Percentiles rank a stretch among this genome's conserved stretches.
These are phyloP conservation scores for Gonatopus flavifemur DNA, from an alignment of 1,140 invertebrate genomes.

Conservation along the genomic window DNA sequence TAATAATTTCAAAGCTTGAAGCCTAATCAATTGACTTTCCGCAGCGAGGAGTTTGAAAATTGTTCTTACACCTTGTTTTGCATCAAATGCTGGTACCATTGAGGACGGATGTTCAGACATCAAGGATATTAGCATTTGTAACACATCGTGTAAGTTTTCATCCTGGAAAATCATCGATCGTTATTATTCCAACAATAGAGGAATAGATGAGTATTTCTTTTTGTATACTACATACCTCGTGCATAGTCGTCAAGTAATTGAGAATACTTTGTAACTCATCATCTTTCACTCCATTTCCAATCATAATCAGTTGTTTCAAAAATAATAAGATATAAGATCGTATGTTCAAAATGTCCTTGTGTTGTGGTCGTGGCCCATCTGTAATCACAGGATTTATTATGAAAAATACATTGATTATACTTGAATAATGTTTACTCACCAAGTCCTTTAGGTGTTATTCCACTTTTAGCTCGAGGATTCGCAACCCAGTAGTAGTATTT, in stretches of 20 bases:
- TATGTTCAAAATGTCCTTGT: constrained; percentile 92
- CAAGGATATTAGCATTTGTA: constrained; percentile 94
- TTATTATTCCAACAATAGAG: constrained; percentile 2
- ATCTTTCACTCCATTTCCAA: constrained; percentile 95
- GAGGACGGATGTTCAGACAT: constrained; percentile 98
- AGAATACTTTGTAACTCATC: constrained; percentile 98
- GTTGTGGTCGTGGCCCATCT: constrained; percentile 91
- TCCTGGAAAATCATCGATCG: constrained; percentile 64
- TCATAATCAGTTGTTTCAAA: constrained; percentile 94
- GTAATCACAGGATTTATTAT: constrained; percentile 34
- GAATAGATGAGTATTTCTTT: too few species aligned
- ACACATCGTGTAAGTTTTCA: constrained; percentile 97
- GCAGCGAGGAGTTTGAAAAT: constrained; percentile 96
- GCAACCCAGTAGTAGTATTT: constrained; percentile 99
- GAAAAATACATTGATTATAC: background rate
- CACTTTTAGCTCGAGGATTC: constrained; percentile 92
- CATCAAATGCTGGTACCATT: constrained; percentile 98
- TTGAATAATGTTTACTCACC: constrained; percentile 64
- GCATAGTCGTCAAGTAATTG: constrained; percentile 96
- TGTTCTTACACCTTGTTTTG: constrained; percentile 92
- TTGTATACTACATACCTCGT: too few species aligned
- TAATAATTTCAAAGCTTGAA: constrained; percentile 93
- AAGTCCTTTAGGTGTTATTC: constrained; percentile 90
- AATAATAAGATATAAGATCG: constrained; percentile 94
- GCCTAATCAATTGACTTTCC: constrained; percentile 90